These are phyloP conservation scores for Rhegmatorhina hoffmannsi DNA, from an alignment of 2,113 vertebrate species.

Conservation along the genomic window DNA sequence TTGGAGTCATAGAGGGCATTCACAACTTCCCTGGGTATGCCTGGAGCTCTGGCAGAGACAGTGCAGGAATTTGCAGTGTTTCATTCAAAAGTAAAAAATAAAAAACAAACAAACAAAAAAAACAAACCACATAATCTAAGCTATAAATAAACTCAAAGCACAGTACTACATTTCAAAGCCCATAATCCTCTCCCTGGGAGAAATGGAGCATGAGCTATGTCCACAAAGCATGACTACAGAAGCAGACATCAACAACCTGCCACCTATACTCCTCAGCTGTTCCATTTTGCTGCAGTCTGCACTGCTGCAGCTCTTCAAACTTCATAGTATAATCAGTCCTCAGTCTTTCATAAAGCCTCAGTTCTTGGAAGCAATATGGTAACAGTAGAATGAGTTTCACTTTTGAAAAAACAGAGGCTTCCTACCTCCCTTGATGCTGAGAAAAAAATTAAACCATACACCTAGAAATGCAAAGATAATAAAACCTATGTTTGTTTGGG, in stretches of 20 bases:
- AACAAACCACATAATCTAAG: neutral
- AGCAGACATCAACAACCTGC: neutral
- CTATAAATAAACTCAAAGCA: neutral
- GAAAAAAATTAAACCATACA: neutral
- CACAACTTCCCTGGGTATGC: neutral
- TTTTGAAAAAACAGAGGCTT: neutral
- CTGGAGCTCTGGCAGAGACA: neutral
- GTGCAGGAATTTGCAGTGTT: neutral
- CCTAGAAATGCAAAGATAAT: neutral
- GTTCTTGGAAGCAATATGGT: neutral
- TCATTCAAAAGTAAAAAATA: neutral
- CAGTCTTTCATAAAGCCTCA: neutral
- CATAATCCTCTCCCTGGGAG: constrained; percentile 15
- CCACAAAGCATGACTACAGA: neutral
- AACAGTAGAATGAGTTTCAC: neutral
- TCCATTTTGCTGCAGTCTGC: neutral
- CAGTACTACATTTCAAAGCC: neutral
- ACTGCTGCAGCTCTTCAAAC: neutral
- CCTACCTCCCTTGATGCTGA: neutral
- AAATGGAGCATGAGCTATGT: neutral
- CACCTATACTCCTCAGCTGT: neutral
- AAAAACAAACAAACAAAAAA: neutral
- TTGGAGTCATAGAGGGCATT: neutral
- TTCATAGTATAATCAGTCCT: neutral
- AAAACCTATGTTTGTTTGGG: neutral